Evolutionary conservation across 2,113 vertebrate species (phyloP).

Genomic region (Poecile atricapillus): DNA sequence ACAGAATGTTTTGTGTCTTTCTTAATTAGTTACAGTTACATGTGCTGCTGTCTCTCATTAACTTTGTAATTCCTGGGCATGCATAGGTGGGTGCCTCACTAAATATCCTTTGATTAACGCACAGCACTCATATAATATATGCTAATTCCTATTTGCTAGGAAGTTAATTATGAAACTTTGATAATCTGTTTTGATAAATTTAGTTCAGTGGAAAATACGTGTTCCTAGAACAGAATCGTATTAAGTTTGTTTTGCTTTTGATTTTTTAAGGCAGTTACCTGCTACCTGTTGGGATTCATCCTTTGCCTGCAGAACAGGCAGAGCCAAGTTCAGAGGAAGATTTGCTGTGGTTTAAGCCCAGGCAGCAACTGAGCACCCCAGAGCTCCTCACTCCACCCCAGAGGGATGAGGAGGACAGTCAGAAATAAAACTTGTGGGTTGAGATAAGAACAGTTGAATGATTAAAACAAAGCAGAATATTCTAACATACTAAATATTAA

Average conservation of each 20-base stretch:
- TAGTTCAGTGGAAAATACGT: slow-evolving; percentile 44
- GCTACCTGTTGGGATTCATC: neutral
- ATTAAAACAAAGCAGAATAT: neutral
- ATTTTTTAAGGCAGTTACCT: neutral
- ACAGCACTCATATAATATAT: slow-evolving; percentile 55
- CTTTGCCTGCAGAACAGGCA: neutral
- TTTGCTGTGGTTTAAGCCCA: neutral
- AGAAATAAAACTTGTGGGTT: neutral
- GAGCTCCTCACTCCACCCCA: neutral
- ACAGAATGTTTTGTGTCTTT: slow-evolving; percentile 33
- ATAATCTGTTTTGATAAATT: slow-evolving; percentile 65
- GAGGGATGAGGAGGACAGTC: neutral
- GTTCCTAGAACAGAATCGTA: neutral
- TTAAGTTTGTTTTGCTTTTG: neutral
- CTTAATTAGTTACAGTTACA: slow-evolving; percentile 67
- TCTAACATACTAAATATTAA: neutral
- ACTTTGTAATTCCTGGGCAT: slow-evolving; percentile 58
- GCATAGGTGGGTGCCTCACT: slow-evolving; percentile 53
- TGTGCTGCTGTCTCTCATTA: slow-evolving; percentile 65
- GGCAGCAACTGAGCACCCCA: neutral
- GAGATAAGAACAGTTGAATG: neutral
- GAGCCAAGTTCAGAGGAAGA: neutral
- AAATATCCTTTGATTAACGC: slow-evolving; percentile 52
- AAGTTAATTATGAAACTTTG: slow-evolving; percentile 67
- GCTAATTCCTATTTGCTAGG: slow-evolving; percentile 64